Evolutionary conservation across 2,888 invertebrate species (phyloP).

Genomic region (Chymomyza fuscimana): DNA sequence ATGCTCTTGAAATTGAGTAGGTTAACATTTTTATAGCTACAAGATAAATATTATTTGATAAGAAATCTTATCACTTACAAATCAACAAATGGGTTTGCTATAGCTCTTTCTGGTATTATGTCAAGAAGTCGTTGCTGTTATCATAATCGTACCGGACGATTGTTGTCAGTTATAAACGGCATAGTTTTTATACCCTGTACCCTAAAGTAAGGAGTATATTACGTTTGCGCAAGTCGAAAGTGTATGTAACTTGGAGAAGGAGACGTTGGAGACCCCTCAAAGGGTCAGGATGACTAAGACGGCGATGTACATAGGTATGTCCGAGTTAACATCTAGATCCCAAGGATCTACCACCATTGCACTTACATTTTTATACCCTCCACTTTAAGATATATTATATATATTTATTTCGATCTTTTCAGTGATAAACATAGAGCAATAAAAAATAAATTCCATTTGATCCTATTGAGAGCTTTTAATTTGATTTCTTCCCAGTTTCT

Average conservation of each 20-base stretch:
- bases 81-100: neutral
- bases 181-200: neutral
- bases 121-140: neutral
- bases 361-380: too few species aligned
- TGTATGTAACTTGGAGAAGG: neutral
- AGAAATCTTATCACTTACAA: neutral
- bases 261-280: too few species aligned
- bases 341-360: too few species aligned
- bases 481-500: too few species aligned
- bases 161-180: neutral
- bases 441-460: too few species aligned
- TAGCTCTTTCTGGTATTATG: neutral
- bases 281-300: too few species aligned
- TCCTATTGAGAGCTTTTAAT: too few species aligned
- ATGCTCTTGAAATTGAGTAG: neutral
- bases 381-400: too few species aligned
- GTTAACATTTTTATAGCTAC: neutral
- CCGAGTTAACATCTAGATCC: too few species aligned
- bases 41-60: neutral
- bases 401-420: too few species aligned
- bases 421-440: too few species aligned
- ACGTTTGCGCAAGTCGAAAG: neutral
- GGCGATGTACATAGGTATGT: too few species aligned
- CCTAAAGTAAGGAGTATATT: neutral
- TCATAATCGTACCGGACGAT: neutral